phyloP scores from a whole-genome alignment of 1,140 invertebrate genomes.

The Zaprionus lachaisei region DNA sequence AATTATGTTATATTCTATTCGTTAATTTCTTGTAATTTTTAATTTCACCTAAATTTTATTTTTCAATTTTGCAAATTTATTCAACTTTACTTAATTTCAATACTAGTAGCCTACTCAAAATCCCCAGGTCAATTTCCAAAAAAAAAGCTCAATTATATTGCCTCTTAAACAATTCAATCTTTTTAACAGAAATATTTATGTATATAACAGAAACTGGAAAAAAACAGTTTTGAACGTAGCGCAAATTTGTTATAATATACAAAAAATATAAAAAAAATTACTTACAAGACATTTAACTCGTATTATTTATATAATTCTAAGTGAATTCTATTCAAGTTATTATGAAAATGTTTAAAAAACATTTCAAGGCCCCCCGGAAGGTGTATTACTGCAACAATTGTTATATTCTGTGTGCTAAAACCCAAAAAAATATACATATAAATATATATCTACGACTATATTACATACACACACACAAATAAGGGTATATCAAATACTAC shows the following conservation, averaged over 20 bases:
- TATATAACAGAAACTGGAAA: constrained; percentile 58
- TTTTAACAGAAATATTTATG: constrained; percentile 41
- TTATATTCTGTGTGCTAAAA: constrained; percentile 77
- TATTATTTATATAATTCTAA: constrained; percentile 60
- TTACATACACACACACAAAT: background rate
- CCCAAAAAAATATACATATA: constrained; percentile 14
- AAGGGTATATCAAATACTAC: constrained; percentile 28
- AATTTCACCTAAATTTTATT: background rate
- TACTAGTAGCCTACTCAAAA: background rate
- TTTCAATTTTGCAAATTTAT: background rate
- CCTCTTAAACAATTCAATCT: constrained; percentile 41
- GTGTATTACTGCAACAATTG: constrained; percentile 77
- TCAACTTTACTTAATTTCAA: background rate
- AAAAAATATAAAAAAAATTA: constrained; percentile 12
- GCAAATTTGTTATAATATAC: constrained; percentile 66
- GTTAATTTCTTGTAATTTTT: background rate
- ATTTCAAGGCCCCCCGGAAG: constrained; percentile 72
- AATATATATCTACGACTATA: constrained; percentile 23
- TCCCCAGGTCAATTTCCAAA: constrained; percentile 28
- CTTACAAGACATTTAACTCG: constrained; percentile 4
- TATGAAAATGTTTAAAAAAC: constrained; percentile 72
- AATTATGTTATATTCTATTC: too few species aligned
- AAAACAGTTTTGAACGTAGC: constrained; percentile 56
- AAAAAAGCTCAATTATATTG: constrained; percentile 57
- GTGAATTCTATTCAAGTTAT: constrained; percentile 61